phyloP scores from a whole-genome alignment of 2,113 vertebrate genomes.

The Dicerorhinus sumatrensis region DNA sequence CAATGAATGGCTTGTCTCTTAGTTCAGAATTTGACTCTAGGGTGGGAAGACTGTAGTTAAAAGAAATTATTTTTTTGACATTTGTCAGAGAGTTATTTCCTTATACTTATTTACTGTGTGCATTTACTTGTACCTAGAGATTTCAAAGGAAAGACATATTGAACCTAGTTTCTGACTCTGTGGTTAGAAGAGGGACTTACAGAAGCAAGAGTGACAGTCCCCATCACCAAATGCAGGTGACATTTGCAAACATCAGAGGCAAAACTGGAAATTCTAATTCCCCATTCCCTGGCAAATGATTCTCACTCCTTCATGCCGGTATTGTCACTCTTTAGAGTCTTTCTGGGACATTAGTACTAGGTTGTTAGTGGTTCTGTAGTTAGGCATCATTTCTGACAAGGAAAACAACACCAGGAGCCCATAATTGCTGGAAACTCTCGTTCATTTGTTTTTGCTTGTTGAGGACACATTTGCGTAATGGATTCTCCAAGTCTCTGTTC shows the following conservation, averaged over 20 bases:
- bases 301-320: background rate
- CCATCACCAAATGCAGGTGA: background rate
- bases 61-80: background rate
- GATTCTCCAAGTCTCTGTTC: background rate
- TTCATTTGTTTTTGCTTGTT: background rate
- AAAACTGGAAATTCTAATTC: background rate
- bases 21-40: slow-evolving; percentile 20
- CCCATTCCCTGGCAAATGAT: background rate
- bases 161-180: background rate
- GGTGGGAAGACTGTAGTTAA: background rate
- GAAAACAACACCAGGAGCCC: background rate
- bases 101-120: background rate
- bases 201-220: background rate
- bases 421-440: background rate
- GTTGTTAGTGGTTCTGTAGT: background rate
- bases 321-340: background rate
- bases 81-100: background rate
- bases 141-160: background rate
- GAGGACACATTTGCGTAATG: background rate
- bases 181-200: background rate
- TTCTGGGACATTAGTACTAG: background rate
- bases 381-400: background rate
- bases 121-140: background rate
- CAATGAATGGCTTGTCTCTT: background rate
- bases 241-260: background rate